Evolutionary conservation across 2,888 invertebrate species (phyloP).

Genomic region (Oligia strigilis): DNA sequence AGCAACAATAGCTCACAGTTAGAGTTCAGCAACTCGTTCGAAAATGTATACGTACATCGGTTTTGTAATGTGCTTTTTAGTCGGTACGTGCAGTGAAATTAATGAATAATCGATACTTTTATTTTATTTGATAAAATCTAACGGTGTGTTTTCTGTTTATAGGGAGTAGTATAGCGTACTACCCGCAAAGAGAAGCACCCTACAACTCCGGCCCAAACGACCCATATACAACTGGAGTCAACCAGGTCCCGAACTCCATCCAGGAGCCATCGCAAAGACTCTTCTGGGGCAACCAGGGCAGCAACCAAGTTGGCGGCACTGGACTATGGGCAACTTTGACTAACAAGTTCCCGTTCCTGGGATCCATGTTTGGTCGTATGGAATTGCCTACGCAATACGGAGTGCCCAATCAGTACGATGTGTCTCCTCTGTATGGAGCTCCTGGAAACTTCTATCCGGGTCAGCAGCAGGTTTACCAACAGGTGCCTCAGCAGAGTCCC

Average conservation of each 20-base stretch:
- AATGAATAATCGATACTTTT: slow-evolving; percentile 49
- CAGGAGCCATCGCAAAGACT: slow-evolving; percentile 84
- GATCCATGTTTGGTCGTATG: slow-evolving; percentile 86
- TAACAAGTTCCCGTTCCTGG: slow-evolving; percentile 86
- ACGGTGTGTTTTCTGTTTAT: slow-evolving; percentile 68
- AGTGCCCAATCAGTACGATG: slow-evolving; percentile 71
- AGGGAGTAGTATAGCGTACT: slow-evolving; percentile 84
- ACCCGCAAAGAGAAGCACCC: slow-evolving; percentile 81
- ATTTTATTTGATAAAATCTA: slow-evolving; percentile 39
- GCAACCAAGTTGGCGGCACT: slow-evolving; percentile 86
- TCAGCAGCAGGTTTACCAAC: slow-evolving; percentile 68
- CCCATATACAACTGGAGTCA: slow-evolving; percentile 77
- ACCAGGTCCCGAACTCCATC: slow-evolving; percentile 70
- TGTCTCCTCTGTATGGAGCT: slow-evolving; percentile 68
- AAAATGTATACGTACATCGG: slow-evolving; percentile 85
- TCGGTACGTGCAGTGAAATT: slow-evolving; percentile 84
- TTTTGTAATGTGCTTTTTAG: slow-evolving; percentile 82
- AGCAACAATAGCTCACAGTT: slow-evolving; percentile 86
- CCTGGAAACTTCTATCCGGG: slow-evolving; percentile 69
- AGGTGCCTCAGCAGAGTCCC: slow-evolving; percentile 69
- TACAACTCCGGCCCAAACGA: slow-evolving; percentile 83
- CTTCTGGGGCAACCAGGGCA: slow-evolving; percentile 85
- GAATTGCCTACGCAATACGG: slow-evolving; percentile 81
- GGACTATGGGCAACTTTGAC: slow-evolving; percentile 85
- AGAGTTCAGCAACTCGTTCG: slow-evolving; percentile 80